Evolutionary conservation across 2,113 vertebrate genomes (phyloP).

Genomic region (Archocentrus centrarchus): DNA sequence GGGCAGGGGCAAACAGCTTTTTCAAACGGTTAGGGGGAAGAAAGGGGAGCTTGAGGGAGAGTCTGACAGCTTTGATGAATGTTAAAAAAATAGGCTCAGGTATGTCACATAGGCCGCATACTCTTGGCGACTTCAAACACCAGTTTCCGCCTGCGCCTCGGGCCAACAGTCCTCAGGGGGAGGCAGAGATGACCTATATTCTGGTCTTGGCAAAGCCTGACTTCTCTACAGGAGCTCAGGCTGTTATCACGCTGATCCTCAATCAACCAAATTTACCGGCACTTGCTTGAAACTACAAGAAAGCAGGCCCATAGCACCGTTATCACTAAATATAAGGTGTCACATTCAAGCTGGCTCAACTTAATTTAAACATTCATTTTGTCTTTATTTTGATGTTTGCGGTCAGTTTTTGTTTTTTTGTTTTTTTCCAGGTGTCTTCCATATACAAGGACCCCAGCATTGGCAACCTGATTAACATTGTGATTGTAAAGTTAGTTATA

Average conservation of each 20-base stretch:
- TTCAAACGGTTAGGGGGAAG: slow-evolving; percentile 55
- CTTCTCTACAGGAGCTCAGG: slow-evolving; percentile 61
- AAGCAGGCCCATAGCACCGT: background rate
- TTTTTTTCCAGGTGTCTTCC: slow-evolving; percentile 90
- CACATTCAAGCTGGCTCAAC: background rate
- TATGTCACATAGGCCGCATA: slow-evolving; percentile 74
- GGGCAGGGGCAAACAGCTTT: slow-evolving; percentile 72
- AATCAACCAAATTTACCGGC: slow-evolving; percentile 55
- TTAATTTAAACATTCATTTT: background rate
- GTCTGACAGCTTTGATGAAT: slow-evolving; percentile 77
- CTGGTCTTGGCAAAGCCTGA: slow-evolving; percentile 68
- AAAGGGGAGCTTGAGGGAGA: slow-evolving; percentile 60
- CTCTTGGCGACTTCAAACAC: slow-evolving; percentile 67
- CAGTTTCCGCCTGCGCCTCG: slow-evolving; percentile 49
- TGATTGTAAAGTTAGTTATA: slow-evolving; percentile 96
- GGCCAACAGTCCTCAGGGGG: slow-evolving; percentile 46
- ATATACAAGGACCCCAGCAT: slow-evolving; percentile 99
- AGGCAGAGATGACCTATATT: slow-evolving; percentile 78
- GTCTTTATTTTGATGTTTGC: background rate
- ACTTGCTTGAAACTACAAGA: slow-evolving; percentile 20
- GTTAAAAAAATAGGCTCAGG: slow-evolving; percentile 76
- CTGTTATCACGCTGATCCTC: slow-evolving; percentile 62
- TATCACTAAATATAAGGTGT: slow-evolving; percentile 1
- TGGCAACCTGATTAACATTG: slow-evolving; percentile 98
- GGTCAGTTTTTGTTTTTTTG: background rate